phyloP scores from a whole-genome alignment of 2,888 invertebrate species.

The Encarsia formosa region DNA sequence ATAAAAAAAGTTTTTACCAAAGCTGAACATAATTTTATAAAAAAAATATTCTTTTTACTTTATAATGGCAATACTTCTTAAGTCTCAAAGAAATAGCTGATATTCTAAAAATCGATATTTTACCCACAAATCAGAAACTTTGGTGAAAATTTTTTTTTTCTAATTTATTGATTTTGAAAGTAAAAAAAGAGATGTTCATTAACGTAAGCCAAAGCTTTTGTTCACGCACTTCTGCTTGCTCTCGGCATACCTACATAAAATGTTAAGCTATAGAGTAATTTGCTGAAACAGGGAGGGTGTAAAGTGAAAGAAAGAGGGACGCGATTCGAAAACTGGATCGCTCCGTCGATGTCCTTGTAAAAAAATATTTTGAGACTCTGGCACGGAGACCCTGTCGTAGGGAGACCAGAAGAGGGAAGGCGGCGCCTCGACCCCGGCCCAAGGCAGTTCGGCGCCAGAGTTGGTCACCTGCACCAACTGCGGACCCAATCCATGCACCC shows the following conservation, averaged over 20 bases:
- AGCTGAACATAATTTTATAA: too few relatives aligned
- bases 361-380: conserved; percentile 42
- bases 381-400: conserved; percentile 56
- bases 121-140: too few relatives aligned
- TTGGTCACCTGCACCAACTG: conserved; percentile 81
- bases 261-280: too few relatives aligned
- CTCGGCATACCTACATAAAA: conserved; percentile 10
- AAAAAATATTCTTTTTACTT: too few relatives aligned
- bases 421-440: conserved; percentile 45
- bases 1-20: too few relatives aligned
- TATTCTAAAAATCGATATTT: too few relatives aligned
- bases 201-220: not conserved
- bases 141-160: too few relatives aligned
- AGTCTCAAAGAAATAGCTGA: too few relatives aligned
- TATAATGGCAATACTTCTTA: too few relatives aligned
- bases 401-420: conserved; percentile 82
- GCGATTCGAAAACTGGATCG: conserved; percentile 38
- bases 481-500: conserved; percentile 77
- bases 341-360: conserved; percentile 29
- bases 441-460: conserved; percentile 59
- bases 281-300: not conserved
- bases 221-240: conserved; percentile 14
- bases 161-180: too few relatives aligned
- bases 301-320: conserved; percentile 3
- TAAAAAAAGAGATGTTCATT: too few relatives aligned